Base-by-base conservation (phyloP, 1,140 invertebrate genomes). In the Pinna nobilis region DNA sequence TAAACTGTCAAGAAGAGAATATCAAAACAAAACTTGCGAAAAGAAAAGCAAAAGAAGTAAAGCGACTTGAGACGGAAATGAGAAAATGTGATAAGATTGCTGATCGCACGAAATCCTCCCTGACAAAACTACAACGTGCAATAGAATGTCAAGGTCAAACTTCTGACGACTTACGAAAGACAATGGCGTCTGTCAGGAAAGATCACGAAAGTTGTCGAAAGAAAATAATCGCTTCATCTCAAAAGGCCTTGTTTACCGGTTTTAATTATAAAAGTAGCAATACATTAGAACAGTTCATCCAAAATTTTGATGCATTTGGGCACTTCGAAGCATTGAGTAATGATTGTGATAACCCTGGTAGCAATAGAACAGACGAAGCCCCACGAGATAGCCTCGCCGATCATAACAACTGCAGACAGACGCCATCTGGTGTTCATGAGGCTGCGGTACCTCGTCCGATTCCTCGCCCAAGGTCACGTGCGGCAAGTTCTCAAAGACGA, bases 1-100 rank as follows among this genome's bases (percentile, higher is more conserved):
- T 0, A 65, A 57, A 1, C 64, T 57, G 5, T 23, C 59, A 2
- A 44, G 65, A 49, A 39, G n/a, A 1, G 57, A 61, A 53, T 39
- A 32, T 23, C 25, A 18, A 63, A 1, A n/a, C 18, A 4, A 44
- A 68, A 39, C 44, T 74, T 3, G 41, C 55, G 18, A 63, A 61
- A 37, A 35, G 57, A 7, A 74, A 74, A 55, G 44, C 65, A 18
- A 74, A 74, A 55, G 59, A 63, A 23, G 37, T 55, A 20, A 44
- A 50, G 25, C 51, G 32, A 61, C 51, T 63, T 6, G 59, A 74
- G 33, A 23, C 55, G 1, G 72, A 74, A 18, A 63, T 68, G 20
- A 47, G 41, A 4, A 74, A 74, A 47, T 63, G 49, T 13, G 55
- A 74, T 35, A 63, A 49, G n/a, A n/a, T 51, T n/a, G 41, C 44